Base-by-base conservation (phyloP, 2,797 vertebrate species). In the Meda fulgida region DNA sequence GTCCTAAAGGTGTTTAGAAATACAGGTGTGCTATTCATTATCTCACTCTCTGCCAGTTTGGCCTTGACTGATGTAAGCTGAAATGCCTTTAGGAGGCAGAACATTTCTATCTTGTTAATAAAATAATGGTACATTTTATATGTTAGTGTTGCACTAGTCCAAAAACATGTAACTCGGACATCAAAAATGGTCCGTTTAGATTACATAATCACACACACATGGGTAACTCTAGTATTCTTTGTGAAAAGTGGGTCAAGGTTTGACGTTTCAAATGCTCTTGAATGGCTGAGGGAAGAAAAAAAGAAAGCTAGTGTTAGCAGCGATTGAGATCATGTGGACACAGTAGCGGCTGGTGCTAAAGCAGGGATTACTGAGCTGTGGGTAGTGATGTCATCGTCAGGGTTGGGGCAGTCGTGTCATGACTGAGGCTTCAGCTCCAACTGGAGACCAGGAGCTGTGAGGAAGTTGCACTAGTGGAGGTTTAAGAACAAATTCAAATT, bases 301-400 rank as follows among this genome's bases (percentile, higher is more conserved):
- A 67, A 60, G 60, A 72, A 84, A 69, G 79, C 71, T 73, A 65
- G 86, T 78, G 67, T 87, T 89, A 84, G 78, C 83, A 77, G 84
- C 58, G 87, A 88, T 87, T 88, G 87, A 78, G 84, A 88, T 90
- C 87, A 88, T 53, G 86, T 81, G 81, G 89, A 48, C 46, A 82
- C 53, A 34, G 81, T 84, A 86, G 84, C 81, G 85, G 87, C 63
- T 78, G 75, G 26, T 65, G 79, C 87, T 89, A 87, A 87, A 87
- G 84, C 87, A 83, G 84, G 85, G 89, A 90, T 90, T 90, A 89
- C 83, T 43, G 72, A 71, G 69, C 82, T 83, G 65, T 48, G 78
- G 86, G 63, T 86, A 70, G 80, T 90, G 89, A 90, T 90, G 89
- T 89, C 87, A 89, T 83, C 48, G 26, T 31, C 77, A 63, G 73